phyloP scores from a whole-genome alignment of 2,888 invertebrate genomes.

The Athalia cordata region DNA sequence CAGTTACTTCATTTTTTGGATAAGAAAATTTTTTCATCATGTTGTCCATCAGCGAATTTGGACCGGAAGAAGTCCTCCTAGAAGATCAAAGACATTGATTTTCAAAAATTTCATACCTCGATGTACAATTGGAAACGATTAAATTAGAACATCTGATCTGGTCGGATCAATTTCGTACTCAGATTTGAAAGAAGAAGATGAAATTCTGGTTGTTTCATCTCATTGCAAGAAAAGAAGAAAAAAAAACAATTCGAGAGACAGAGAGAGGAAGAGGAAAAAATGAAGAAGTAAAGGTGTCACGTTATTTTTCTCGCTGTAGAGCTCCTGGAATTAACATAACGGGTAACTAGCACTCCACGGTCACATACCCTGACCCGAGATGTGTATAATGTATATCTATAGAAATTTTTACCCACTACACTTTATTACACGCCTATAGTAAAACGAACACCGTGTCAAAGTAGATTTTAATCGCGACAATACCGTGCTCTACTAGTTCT shows the following conservation, averaged over 20 bases:
- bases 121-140: not conserved
- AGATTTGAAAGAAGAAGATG: too few species aligned
- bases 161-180: too few species aligned
- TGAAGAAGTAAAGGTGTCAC: constrained; percentile 12
- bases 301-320: constrained; percentile 19
- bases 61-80: constrained; percentile 5
- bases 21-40: constrained; percentile 42
- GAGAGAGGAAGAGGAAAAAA: not conserved
- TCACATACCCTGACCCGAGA: constrained; percentile 20
- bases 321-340: constrained; percentile 29
- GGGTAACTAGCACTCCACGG: constrained; percentile 38
- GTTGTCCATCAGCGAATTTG: constrained; percentile 32
- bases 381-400: not conserved
- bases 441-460: constrained; percentile 10
- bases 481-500: constrained; percentile 36
- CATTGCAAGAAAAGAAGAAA: not conserved
- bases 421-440: constrained; percentile 5
- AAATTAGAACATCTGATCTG: not conserved
- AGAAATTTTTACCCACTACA: not conserved
- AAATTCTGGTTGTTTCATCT: too few species aligned
- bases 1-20: constrained; percentile 42
- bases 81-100: not conserved
- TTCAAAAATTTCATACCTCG: too few species aligned
- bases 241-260: not conserved
- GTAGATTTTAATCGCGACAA: constrained; percentile 41